Evolutionary conservation across 2,888 invertebrate genomes (phyloP).

Genomic region (Barypeithes pellucidus): DNA sequence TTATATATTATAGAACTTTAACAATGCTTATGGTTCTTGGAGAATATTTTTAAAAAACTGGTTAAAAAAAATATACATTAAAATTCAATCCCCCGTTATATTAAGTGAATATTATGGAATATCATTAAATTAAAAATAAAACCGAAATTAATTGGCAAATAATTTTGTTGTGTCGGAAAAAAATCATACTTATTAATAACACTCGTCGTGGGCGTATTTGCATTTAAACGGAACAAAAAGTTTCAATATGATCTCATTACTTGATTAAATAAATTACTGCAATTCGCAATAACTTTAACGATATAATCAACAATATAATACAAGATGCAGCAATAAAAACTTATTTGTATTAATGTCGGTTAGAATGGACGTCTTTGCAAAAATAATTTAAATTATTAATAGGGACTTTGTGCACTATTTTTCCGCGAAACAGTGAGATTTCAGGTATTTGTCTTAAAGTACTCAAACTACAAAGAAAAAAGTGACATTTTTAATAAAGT

Average conservation of each 20-base stretch:
- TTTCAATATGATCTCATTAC: constrained; percentile 52
- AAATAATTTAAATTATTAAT: constrained; percentile 13
- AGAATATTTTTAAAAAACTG: no score
- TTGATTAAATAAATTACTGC: constrained; percentile 56
- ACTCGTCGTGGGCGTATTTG: constrained; percentile 10
- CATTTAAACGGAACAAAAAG: constrained; percentile 17
- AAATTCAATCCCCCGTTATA: no score
- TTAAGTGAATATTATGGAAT: neutral
- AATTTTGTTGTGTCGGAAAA: constrained; percentile 10
- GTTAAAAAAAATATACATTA: no score
- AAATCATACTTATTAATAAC: constrained; percentile 27
- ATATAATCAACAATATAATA: constrained; percentile 30
- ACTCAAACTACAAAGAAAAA: no score
- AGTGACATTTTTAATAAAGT: no score
- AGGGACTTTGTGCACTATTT: neutral
- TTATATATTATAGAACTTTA: no score
- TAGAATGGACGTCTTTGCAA: constrained; percentile 30
- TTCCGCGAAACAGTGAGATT: neutral
- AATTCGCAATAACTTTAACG: constrained; percentile 50
- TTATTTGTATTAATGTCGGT: constrained; percentile 4
- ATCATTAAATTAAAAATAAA: neutral
- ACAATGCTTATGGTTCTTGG: no score
- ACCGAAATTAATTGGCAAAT: neutral
- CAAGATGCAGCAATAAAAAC: constrained; percentile 31
- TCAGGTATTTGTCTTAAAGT: no score